A percentile compares a stretch with the other conserved stretches of the same genome.
phyloP scores from a whole-genome alignment of 2,797 vertebrate species.

The Chelidonichthys spinosus region DNA sequence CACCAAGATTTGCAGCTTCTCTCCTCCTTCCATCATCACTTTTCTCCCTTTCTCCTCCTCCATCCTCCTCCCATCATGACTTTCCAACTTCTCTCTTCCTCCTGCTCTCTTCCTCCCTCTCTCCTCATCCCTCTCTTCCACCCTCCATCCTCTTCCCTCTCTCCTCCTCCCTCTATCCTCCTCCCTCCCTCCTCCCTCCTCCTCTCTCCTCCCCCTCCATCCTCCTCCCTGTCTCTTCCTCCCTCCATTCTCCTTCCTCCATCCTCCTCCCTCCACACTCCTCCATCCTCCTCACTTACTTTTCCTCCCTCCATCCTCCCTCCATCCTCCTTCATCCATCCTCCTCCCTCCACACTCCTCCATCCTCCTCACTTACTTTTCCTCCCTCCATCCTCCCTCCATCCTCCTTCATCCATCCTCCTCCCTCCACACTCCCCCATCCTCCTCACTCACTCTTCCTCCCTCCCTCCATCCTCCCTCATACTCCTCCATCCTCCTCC shows the following conservation, averaged over 20 bases:
- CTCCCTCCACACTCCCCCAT: not conserved
- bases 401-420: not conserved
- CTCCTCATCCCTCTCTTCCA: too few species aligned
- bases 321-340: not conserved
- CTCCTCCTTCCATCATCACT: slow-evolving; percentile 3
- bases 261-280: not conserved
- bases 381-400: too few species aligned
- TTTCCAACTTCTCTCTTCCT: too few species aligned
- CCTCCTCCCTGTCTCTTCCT: not conserved
- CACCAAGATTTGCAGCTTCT: not conserved
- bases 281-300: not conserved
- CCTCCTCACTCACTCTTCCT: not conserved
- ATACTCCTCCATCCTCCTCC: not conserved
- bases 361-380: too few species aligned
- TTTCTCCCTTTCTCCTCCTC: not conserved
- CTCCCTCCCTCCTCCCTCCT: too few species aligned
- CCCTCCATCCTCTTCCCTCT: too few species aligned
- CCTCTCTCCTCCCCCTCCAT: too few species aligned
- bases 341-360: too few species aligned
- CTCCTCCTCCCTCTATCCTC: too few species aligned
- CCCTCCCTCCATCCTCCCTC: slow-evolving; percentile 5
- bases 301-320: slow-evolving; percentile 4
- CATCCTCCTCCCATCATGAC: too few species aligned
- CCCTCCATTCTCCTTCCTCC: too few species aligned
- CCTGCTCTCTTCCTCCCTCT: too few species aligned